Base-by-base conservation (phyloP, 2,888 invertebrate genomes). In the Calliscelio sp. region DNA sequence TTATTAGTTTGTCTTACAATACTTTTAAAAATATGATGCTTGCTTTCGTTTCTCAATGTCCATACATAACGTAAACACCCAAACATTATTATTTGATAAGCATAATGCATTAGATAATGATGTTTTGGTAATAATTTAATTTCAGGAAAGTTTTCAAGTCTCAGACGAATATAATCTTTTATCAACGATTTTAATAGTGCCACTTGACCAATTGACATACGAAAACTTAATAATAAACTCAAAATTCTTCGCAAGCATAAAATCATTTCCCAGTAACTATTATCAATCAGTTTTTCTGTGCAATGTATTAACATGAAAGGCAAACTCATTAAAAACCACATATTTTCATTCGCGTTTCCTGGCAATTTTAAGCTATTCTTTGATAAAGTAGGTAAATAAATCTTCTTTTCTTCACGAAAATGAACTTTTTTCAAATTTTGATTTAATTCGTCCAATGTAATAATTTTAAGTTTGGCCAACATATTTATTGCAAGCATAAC, bases 401-500 rank as follows among this genome's bases (percentile, higher is more conserved):
- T 35, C 14, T 68, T 68, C 8, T 55, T 55, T 16, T 68, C 68
- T 14, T 38, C 11, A 0, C 5, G 0, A 16, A 68, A 68, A n/a
- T 24, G 5, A 24, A 53, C 2, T 38, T 18, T 38, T 38, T 53
- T 14, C 10, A 53, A 24, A 53, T 68, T 32, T 2, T 18, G 1
- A 35, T 68, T 68, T 24, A 68, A 53, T 51, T 53, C 22, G 7
- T 68, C 53, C 1, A 49, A 20, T 7, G 24, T 18, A 16, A 63
- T 25, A 14, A 44, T 44, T 24, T 63, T 44, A 5, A 5, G 4
- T 24, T 66, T 38, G 1, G 84, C 63, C 28, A 87, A 84, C 32
- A 74, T 63, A 82, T 88, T 85, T 41, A 88, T 49, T 32, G 59
- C 59, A 8, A 85, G 59, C 75, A 81, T 84, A 14, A 88, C 6